Evolutionary conservation across 2,113 vertebrate genomes (phyloP).

Genomic region (Zootoca vivipara): DNA sequence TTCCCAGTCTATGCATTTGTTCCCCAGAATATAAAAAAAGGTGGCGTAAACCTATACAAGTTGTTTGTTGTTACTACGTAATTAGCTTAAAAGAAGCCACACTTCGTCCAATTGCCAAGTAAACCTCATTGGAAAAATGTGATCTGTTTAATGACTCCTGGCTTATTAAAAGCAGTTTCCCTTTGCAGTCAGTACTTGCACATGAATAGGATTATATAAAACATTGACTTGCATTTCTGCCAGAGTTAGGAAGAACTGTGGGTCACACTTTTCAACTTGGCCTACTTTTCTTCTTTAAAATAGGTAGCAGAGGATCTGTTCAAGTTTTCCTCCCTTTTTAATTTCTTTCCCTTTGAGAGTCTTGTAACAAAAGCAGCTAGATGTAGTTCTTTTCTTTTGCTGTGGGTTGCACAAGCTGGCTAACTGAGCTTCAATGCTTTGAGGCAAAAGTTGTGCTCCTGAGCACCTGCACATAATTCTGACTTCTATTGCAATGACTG

Average conservation of each 20-base stretch:
- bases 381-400: neutral
- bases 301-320: conserved; percentile 17
- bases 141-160: conserved; percentile 13
- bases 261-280: conserved; percentile 57
- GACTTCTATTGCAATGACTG: neutral
- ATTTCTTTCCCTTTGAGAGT: neutral
- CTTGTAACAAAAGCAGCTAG: neutral
- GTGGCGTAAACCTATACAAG: neutral
- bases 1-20: neutral
- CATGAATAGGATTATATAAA: conserved; percentile 48
- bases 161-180: conserved; percentile 50
- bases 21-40: neutral
- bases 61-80: neutral
- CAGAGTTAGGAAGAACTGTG: conserved; percentile 56
- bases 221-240: conserved; percentile 52
- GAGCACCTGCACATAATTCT: neutral
- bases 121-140: neutral
- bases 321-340: neutral
- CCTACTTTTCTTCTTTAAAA: conserved; percentile 51
- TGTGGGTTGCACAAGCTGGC: neutral
- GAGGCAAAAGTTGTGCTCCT: neutral
- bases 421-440: neutral
- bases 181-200: conserved; percentile 3
- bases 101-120: neutral
- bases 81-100: neutral